A percentile compares a stretch with the other conserved stretches of the same genome.
These are phyloP conservation scores for Calameuta idolon DNA, from an alignment of 2,888 invertebrate species.

Conservation along the genomic window DNA sequence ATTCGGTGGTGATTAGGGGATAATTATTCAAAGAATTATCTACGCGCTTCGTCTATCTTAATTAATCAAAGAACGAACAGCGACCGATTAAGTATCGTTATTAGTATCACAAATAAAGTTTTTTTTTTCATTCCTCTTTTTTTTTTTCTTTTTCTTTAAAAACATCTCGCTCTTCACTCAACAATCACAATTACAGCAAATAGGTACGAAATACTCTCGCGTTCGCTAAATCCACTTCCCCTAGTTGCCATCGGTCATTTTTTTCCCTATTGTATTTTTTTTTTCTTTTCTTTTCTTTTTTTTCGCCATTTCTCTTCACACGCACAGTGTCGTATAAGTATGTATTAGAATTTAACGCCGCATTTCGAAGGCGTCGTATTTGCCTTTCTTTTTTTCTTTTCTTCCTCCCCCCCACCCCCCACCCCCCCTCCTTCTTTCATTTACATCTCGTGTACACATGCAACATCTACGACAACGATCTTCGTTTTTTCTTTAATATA, in stretches of 20 bases:
- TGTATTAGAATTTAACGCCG: too few species aligned
- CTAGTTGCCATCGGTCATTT: too few species aligned
- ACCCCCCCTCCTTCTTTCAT: slow-evolving; percentile 24
- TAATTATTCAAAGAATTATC: slow-evolving; percentile 2
- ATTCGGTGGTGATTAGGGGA: background rate
- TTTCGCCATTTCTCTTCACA: background rate
- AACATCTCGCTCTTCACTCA: slow-evolving; percentile 4
- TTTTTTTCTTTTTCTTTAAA: slow-evolving; percentile 9
- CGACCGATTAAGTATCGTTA: slow-evolving; percentile 17
- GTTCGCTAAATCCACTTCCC: too few species aligned
- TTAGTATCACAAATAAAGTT: slow-evolving; percentile 20
- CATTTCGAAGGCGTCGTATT: background rate
- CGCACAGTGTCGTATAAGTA: too few species aligned
- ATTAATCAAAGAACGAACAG: slow-evolving; percentile 18
- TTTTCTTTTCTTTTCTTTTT: background rate
- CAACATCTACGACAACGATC: slow-evolving; percentile 14
- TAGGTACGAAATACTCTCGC: slow-evolving; percentile 12
- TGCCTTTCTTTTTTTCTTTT: slow-evolving; percentile 17
- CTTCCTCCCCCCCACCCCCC: background rate
- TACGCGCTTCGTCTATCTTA: slow-evolving; percentile 6
- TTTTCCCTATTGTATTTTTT: background rate
- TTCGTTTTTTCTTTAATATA: slow-evolving; percentile 52
- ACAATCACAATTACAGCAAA: slow-evolving; percentile 13
- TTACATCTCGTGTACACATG: slow-evolving; percentile 33
- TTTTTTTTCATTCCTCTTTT: slow-evolving; percentile 11